phyloP scores from a whole-genome alignment of 2,797 vertebrate species.

The Babyrousa celebensis region DNA sequence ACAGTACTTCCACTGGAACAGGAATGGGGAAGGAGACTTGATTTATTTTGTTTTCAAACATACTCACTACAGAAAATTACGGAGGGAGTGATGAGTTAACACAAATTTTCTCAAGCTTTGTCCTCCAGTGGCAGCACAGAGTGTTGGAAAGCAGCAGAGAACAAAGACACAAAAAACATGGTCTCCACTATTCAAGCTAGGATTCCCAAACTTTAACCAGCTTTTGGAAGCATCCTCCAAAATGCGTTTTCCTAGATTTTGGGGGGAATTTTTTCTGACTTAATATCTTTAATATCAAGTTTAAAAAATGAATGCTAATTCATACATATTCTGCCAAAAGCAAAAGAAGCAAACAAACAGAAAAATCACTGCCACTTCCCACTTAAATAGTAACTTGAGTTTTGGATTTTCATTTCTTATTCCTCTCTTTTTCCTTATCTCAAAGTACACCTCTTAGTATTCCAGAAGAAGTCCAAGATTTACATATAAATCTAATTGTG shows the following conservation, averaged over 20 bases:
- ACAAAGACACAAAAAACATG: constrained; percentile 78
- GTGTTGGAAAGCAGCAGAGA: constrained; percentile 23
- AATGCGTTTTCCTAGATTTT: constrained; percentile 74
- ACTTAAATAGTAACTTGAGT: constrained; percentile 76
- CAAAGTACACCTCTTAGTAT: constrained; percentile 87
- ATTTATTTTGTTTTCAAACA: constrained; percentile 80
- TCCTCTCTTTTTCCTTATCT: constrained; percentile 78
- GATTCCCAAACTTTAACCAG: constrained; percentile 79
- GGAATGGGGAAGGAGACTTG: not conserved
- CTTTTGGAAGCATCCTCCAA: constrained; percentile 75
- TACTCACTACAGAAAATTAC: constrained; percentile 74
- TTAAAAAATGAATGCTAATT: constrained; percentile 84
- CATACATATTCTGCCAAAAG: not conserved
- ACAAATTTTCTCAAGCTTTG: constrained; percentile 80
- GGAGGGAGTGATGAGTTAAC: constrained; percentile 65
- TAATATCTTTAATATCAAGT: constrained; percentile 48
- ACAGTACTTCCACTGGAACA: not conserved
- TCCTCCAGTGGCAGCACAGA: constrained; percentile 44
- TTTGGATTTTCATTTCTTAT: constrained; percentile 71
- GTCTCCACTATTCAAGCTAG: constrained; percentile 80
- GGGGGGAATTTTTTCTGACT: not conserved
- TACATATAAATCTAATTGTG: constrained; percentile 92
- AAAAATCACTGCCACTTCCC: constrained; percentile 27
- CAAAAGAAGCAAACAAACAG: not conserved
- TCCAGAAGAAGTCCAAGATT: constrained; percentile 88